Evolutionary conservation across 2,113 vertebrate species (phyloP).

Genomic region (Malurus elegans): DNA sequence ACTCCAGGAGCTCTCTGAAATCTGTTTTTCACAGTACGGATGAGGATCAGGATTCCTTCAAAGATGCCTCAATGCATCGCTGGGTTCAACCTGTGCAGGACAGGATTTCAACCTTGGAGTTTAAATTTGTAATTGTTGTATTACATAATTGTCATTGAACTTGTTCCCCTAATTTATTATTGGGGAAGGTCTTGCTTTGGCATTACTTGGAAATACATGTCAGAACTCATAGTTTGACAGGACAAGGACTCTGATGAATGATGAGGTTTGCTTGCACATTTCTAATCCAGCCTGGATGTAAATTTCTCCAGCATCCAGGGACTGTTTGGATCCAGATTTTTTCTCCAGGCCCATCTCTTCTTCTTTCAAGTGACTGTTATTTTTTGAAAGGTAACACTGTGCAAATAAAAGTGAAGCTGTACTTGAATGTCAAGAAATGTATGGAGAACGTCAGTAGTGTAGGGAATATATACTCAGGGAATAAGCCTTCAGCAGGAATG

Average conservation of each 20-base stretch:
- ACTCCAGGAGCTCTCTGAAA: background rate
- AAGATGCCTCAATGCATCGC: background rate
- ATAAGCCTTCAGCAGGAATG: conserved; percentile 61
- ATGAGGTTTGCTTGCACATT: conserved; percentile 1
- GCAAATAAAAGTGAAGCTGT: conserved; percentile 49
- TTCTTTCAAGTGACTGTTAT: background rate
- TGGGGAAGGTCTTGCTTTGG: background rate
- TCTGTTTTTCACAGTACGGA: background rate
- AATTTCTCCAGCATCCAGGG: background rate
- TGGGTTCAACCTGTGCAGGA: background rate
- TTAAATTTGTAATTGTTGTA: background rate
- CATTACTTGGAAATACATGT: background rate
- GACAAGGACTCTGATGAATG: background rate
- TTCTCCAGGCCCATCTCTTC: background rate
- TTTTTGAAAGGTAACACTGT: conserved; percentile 46
- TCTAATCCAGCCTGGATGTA: conserved; percentile 1
- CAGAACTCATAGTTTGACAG: background rate
- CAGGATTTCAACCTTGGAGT: background rate
- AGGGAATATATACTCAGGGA: conserved; percentile 58
- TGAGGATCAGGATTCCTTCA: background rate
- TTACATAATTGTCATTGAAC: background rate
- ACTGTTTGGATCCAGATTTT: background rate
- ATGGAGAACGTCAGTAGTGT: conserved; percentile 53
- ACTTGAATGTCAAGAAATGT: conserved; percentile 56
- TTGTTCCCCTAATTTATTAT: background rate